phyloP scores from a whole-genome alignment of 1,140 invertebrate genomes.

The Drosophila virilis region DNA sequence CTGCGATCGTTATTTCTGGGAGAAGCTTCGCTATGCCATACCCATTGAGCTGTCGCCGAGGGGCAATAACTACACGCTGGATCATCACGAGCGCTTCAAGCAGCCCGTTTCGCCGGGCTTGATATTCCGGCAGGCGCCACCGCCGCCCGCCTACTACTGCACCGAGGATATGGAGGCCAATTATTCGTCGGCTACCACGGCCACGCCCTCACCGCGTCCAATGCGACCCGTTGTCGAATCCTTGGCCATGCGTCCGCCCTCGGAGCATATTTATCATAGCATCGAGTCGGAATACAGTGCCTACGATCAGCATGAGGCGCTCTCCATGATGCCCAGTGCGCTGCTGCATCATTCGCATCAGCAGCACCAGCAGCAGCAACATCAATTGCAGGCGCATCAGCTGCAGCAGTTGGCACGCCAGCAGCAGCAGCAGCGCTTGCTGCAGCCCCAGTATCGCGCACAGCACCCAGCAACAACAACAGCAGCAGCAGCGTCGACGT shows the following conservation, averaged over 20 bases:
- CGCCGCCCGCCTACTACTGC: slow-evolving; percentile 84
- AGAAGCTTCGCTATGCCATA: slow-evolving; percentile 94
- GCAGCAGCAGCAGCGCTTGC: slow-evolving; percentile 61
- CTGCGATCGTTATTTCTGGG: slow-evolving; percentile 96
- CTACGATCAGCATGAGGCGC: slow-evolving; percentile 80
- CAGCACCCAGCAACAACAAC: slow-evolving; percentile 21
- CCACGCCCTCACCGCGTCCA: slow-evolving; percentile 87
- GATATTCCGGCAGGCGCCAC: slow-evolving; percentile 83
- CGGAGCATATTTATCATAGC: slow-evolving; percentile 94
- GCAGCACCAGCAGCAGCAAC: slow-evolving; percentile 58
- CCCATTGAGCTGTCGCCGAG: slow-evolving; percentile 87
- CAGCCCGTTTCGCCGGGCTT: slow-evolving; percentile 82
- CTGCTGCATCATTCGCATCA: slow-evolving; percentile 65
- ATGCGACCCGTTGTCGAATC: slow-evolving; percentile 79
- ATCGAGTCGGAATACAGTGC: slow-evolving; percentile 92
- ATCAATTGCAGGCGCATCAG: slow-evolving; percentile 60
- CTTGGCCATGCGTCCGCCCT: slow-evolving; percentile 87
- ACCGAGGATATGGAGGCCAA: slow-evolving; percentile 86
- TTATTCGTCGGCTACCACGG: slow-evolving; percentile 87
- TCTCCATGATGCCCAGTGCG: slow-evolving; percentile 80
- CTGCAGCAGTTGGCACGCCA: slow-evolving; percentile 66
- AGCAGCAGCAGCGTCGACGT: slow-evolving; percentile 6
- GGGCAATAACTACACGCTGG: slow-evolving; percentile 85
- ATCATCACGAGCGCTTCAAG: slow-evolving; percentile 84
- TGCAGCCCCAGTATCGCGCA: slow-evolving; percentile 68